Evolutionary conservation across 2,888 invertebrate genomes (phyloP).

Genomic region (Drosophila merina): DNA sequence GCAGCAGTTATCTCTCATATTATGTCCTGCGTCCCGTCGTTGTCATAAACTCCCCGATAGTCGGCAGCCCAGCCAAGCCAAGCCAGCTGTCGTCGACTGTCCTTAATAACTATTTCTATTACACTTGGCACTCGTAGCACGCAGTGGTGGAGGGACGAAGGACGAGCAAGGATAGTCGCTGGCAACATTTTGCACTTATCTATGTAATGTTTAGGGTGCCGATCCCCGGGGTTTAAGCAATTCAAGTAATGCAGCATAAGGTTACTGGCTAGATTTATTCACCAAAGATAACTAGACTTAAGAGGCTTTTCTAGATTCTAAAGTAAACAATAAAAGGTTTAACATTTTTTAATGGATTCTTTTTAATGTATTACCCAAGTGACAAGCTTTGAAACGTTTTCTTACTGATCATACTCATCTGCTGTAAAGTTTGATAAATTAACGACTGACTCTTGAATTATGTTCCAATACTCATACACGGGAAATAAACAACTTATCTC

Average conservation of each 20-base stretch:
- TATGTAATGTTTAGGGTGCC: slow-evolving; percentile 31
- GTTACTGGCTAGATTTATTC: neutral
- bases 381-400: too few relatives aligned
- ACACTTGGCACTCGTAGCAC: slow-evolving; percentile 72
- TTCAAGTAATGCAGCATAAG: slow-evolving; percentile 8
- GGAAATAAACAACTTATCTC: slow-evolving; percentile 5
- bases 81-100: slow-evolving; percentile 70
- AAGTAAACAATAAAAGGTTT: too few relatives aligned
- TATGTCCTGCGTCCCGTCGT: slow-evolving; percentile 23
- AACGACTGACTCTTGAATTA: slow-evolving; percentile 26
- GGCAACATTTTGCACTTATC: slow-evolving; percentile 73
- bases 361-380: too few relatives aligned
- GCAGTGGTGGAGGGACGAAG: slow-evolving; percentile 29
- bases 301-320: too few relatives aligned
- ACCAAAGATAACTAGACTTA: neutral
- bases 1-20: slow-evolving; percentile 28
- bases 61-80: slow-evolving; percentile 38
- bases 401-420: too few relatives aligned
- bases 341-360: too few relatives aligned
- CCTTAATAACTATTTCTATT: slow-evolving; percentile 77
- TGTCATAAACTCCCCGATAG: slow-evolving; percentile 41
- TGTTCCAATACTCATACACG: neutral
- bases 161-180: slow-evolving; percentile 48
- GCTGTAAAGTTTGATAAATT: slow-evolving; percentile 20
- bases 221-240: slow-evolving; percentile 35